A percentile compares a stretch with the other conserved stretches of the same genome.
Evolutionary conservation across 2,797 vertebrate genomes (phyloP).

Genomic region (Brachyalestes nurse): DNA sequence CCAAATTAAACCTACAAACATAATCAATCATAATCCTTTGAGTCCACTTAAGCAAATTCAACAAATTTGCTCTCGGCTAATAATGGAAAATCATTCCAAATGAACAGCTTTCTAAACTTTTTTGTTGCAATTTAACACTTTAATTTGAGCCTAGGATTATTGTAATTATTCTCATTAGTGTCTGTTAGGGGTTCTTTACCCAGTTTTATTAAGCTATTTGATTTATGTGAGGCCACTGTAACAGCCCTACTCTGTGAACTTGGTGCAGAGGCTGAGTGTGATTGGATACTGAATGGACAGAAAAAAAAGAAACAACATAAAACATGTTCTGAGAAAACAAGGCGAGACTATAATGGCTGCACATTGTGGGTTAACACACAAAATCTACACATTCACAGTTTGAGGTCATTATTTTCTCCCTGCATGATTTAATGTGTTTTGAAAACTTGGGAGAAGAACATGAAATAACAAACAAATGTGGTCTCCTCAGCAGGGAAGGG

Average conservation of each 20-base stretch:
- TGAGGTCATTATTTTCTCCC: not conserved
- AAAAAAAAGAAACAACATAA: not conserved
- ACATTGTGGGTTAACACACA: not conserved
- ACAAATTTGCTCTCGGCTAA: conserved; percentile 3
- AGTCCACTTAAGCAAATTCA: not conserved
- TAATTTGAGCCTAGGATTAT: not conserved
- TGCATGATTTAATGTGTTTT: conserved; percentile 23
- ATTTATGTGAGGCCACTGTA: not conserved
- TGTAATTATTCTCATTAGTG: not conserved
- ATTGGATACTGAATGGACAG: no score
- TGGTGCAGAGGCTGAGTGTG: not conserved
- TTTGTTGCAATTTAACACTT: conserved; percentile 22
- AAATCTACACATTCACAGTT: no score
- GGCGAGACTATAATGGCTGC: not conserved
- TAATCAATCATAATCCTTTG: conserved; percentile 21
- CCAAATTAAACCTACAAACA: not conserved
- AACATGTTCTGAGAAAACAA: not conserved
- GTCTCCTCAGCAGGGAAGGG: conserved; percentile 16
- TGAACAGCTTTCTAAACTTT: not conserved
- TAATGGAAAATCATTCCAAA: conserved; percentile 5
- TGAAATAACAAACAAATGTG: conserved; percentile 29
- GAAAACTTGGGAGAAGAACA: conserved; percentile 17
- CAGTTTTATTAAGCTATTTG: not conserved
- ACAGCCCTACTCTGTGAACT: not conserved
- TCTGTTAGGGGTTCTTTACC: not conserved